phyloP scores from a whole-genome alignment of 2,888 invertebrate species.

The Ichneumoninae sp. region DNA sequence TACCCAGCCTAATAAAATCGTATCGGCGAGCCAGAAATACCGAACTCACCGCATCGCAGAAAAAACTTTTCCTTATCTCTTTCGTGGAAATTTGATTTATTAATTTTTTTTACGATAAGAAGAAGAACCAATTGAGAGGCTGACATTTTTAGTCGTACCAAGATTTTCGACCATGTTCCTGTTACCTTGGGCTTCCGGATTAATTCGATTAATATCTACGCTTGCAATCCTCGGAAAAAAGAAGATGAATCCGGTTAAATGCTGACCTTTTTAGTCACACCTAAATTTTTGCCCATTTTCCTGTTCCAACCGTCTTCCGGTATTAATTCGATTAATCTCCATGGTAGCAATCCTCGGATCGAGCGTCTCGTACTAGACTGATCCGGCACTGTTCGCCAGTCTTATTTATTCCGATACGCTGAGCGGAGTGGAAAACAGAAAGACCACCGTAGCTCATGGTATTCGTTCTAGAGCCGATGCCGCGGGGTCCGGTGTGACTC shows the following conservation, averaged over 20 bases:
- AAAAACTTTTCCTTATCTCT: background rate
- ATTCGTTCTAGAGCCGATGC: background rate
- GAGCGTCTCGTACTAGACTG: background rate
- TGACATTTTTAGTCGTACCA: background rate
- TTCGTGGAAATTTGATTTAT: background rate
- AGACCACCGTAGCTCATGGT: slow-evolving; percentile 12
- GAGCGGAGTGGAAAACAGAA: background rate
- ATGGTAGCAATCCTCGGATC: too few species aligned
- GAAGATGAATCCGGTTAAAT: too few species aligned
- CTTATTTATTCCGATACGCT: background rate
- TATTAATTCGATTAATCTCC: too few species aligned
- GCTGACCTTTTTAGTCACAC: too few species aligned
- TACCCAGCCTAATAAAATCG: slow-evolving; percentile 66
- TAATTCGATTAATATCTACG: background rate
- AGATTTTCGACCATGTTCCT: background rate
- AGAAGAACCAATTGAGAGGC: background rate
- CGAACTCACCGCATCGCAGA: background rate
- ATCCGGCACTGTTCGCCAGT: background rate
- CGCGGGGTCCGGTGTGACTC: background rate
- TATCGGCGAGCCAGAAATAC: slow-evolving; percentile 32
- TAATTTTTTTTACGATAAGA: background rate
- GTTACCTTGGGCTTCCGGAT: background rate
- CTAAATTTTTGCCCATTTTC: too few species aligned
- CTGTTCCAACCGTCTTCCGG: too few species aligned
- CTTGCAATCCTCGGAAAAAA: background rate